These are phyloP conservation scores for Zygaena filipendulae DNA, from an alignment of 2,888 invertebrate species.

Conservation along the genomic window DNA sequence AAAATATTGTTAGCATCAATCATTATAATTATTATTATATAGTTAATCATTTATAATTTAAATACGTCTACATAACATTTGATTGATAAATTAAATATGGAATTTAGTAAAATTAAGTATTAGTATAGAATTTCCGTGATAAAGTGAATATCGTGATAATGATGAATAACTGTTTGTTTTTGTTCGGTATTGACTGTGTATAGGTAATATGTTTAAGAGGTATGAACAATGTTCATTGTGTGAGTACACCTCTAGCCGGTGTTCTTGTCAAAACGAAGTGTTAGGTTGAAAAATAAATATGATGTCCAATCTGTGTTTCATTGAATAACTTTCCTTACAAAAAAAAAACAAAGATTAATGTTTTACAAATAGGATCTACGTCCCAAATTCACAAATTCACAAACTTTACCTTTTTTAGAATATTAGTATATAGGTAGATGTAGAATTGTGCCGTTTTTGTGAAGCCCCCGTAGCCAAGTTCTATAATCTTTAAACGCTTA, in stretches of 20 bases:
- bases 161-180: constrained; percentile 57
- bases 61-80: no score
- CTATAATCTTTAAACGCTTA: no score
- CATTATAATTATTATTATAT: no score
- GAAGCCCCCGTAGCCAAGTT: no score
- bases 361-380: neutral
- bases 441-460: no score
- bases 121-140: constrained; percentile 65
- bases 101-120: constrained; percentile 61
- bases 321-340: no score
- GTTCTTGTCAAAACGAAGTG: constrained; percentile 61
- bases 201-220: constrained; percentile 50
- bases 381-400: no score
- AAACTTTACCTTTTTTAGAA: no score
- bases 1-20: no score
- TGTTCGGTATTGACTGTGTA: constrained; percentile 63
- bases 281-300: constrained; percentile 66
- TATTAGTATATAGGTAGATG: no score
- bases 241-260: constrained; percentile 64
- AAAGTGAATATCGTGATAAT: constrained; percentile 65
- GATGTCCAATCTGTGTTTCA: constrained; percentile 46
- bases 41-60: no score
- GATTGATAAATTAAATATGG: constrained; percentile 61
- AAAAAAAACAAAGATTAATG: neutral
- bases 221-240: constrained; percentile 66